These are phyloP conservation scores for Tachuris rubrigastra DNA, from an alignment of 2,113 vertebrate genomes.

Conservation along the genomic window DNA sequence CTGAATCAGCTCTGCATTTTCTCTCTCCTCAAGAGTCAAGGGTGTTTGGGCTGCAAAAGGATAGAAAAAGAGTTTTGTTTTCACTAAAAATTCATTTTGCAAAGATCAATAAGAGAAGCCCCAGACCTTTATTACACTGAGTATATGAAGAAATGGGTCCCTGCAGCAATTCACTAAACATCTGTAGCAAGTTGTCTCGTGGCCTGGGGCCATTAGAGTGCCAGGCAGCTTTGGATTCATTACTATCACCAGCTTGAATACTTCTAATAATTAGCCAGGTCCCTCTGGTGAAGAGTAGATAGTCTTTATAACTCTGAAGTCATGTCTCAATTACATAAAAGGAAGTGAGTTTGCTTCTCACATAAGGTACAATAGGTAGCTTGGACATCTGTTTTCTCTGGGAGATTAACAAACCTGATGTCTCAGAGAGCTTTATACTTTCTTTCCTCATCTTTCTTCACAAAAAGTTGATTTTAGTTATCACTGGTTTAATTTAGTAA, in stretches of 20 bases:
- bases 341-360: neutral
- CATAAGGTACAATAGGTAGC: neutral
- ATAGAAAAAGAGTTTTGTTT: constrained; percentile 16
- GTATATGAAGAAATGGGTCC: neutral
- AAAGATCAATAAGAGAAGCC: neutral
- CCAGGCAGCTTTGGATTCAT: constrained; percentile 15
- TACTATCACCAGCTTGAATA: neutral
- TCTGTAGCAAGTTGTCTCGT: neutral
- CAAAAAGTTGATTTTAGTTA: neutral
- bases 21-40: neutral
- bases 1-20: neutral
- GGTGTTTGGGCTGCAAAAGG: neutral
- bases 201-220: neutral
- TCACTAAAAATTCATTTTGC: constrained; percentile 9
- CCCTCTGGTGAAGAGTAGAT: neutral
- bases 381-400: neutral
- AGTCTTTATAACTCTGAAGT: neutral
- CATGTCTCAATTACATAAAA: neutral
- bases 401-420: neutral
- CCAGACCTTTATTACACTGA: neutral
- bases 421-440: neutral
- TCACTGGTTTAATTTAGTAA: neutral
- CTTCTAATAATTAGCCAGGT: constrained; percentile 15
- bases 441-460: neutral
- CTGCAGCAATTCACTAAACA: neutral